phyloP scores from a whole-genome alignment of 2,888 invertebrate species.

The Cheilosia pagana region DNA sequence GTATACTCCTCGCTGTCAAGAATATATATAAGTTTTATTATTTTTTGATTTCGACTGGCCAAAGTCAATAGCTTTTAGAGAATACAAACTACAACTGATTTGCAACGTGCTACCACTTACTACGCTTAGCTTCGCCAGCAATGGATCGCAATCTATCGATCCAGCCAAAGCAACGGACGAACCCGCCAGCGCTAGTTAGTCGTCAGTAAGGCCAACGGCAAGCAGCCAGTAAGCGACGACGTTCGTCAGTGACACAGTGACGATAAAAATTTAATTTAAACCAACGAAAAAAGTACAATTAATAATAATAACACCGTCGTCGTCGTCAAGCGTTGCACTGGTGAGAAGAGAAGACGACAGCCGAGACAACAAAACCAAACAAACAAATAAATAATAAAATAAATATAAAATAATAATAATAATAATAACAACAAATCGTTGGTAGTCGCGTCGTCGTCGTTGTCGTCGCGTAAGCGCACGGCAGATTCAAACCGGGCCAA shows the following conservation, averaged over 20 bases:
- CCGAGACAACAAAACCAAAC: conserved; percentile 1
- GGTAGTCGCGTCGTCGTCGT: not conserved
- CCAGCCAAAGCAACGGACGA: conserved; percentile 53
- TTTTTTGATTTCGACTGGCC: conserved; percentile 38
- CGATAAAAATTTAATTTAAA: conserved; percentile 50
- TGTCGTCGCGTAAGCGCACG: conserved; percentile 16
- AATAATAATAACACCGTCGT: conserved; percentile 55
- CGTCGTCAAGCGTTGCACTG: conserved; percentile 24
- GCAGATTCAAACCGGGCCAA: conserved; percentile 36
- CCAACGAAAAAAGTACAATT: conserved; percentile 39
- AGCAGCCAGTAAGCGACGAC: conserved; percentile 34
- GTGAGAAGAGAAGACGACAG: conserved; percentile 6
- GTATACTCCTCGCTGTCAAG: conserved; percentile 2
- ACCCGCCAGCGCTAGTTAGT: conserved; percentile 39
- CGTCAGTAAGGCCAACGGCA: conserved; percentile 55
- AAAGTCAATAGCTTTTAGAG: conserved; percentile 57
- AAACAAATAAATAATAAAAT: conserved; percentile 40
- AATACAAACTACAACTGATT: conserved; percentile 76
- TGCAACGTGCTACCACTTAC: conserved; percentile 74
- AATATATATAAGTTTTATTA: conserved; percentile 16
- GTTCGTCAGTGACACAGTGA: conserved; percentile 55
- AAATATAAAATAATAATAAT: conserved; percentile 2
- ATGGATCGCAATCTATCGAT: conserved; percentile 61
- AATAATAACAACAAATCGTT: conserved; percentile 26
- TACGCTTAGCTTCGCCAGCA: conserved; percentile 61